Evolutionary conservation across 2,113 vertebrate genomes (phyloP), one percentile per base, ranked within the genome.

Genomic region (Rhea pennata): DNA sequence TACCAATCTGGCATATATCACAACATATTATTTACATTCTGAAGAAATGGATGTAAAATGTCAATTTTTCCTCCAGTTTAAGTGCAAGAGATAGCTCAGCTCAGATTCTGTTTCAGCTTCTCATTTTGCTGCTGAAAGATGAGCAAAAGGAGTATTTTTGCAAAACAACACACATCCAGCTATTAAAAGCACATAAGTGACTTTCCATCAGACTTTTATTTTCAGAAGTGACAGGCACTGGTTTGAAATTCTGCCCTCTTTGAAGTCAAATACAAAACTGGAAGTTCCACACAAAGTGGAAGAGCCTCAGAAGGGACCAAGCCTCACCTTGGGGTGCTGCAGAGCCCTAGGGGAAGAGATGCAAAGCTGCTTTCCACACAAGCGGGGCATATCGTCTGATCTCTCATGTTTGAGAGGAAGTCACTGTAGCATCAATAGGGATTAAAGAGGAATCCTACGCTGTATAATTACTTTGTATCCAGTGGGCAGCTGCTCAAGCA

Each of bases 1-100:
- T 96, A 96, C 81, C 69, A 78, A 92, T 95, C 74, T 93, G 76
- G 15, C 59, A 79, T 89, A 44, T 65, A 61, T 85, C 59, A 54
- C 74, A 40, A 91, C 26, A 26, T 65, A 65, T 26, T 87, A 81
- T 95, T 89, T 79, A 67, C 58, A 77, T 88, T 67, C 46, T 87
- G 31, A 75, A 85, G 54, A 70, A 84, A 54, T 59, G 29, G 15
- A 31, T 88, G 19, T 54, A 70, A 83, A 79, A 83, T 51, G 56
- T 67, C 31, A 59, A 9, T 14, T 54, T 84, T 93, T 16, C 36
- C 46, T 94, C 94, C 48, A 62, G 26, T 84, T 93, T 77, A 88
- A 91, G 46, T 71, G 17, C 10, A 90, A 93, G 15, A 69, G 22
- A 72, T 40, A 84, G 76, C 92, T 92, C 66, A 80, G 31, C 79